Evolutionary conservation across 2,797 vertebrate species (phyloP).

Genomic region (Pempheris klunzingeri): DNA sequence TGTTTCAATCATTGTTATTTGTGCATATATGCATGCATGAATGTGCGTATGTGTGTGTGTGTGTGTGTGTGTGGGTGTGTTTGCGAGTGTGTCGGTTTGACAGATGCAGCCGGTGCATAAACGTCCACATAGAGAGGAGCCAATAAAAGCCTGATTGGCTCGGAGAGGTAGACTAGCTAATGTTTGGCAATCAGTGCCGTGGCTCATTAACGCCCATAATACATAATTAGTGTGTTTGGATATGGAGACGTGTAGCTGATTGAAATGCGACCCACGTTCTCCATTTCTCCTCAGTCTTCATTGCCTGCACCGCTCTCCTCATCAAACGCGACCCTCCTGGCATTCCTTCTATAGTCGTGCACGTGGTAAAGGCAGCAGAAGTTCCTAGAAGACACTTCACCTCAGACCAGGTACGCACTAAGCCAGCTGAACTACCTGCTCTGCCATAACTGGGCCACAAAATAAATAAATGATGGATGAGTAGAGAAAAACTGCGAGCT

Average conservation of each 20-base stretch:
- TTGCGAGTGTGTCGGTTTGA: constrained; percentile 1
- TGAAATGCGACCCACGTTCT: constrained; percentile 45
- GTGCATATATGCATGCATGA: background rate
- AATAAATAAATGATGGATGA: no score
- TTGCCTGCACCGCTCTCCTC: constrained; percentile 22
- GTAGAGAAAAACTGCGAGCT: background rate
- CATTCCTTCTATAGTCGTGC: background rate
- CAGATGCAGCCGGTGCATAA: constrained; percentile 41
- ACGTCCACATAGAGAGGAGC: constrained; percentile 40
- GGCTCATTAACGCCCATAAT: constrained; percentile 73
- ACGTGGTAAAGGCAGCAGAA: background rate
- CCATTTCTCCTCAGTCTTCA: constrained; percentile 30
- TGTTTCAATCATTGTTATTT: constrained; percentile 20
- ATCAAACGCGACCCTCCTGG: constrained; percentile 32
- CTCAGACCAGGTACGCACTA: background rate
- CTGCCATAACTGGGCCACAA: background rate
- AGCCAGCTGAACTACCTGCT: background rate
- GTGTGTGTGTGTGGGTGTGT: constrained; percentile 2
- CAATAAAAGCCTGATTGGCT: constrained; percentile 69
- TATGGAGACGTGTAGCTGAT: constrained; percentile 54
- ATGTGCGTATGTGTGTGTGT: background rate
- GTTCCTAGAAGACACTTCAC: background rate
- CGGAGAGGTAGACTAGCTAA: constrained; percentile 51
- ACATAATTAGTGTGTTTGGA: constrained; percentile 72
- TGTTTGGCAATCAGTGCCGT: constrained; percentile 73